phyloP scores from a whole-genome alignment of 35 echinoderm and acorn worm genomes.

The Ophioderma brevispina region DNA sequence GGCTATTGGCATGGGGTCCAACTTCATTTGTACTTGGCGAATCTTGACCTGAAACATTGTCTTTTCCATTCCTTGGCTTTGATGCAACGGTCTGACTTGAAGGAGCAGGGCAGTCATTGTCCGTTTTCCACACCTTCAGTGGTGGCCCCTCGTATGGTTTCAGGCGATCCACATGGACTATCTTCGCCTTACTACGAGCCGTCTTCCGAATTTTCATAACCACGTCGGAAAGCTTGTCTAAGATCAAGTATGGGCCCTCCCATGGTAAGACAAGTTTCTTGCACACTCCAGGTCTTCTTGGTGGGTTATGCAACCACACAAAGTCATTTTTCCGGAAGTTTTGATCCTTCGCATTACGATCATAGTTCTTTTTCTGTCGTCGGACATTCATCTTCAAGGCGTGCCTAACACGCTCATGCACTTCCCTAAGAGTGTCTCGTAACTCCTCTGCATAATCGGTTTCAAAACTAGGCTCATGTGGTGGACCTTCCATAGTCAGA shows the following conservation, averaged over 20 bases:
- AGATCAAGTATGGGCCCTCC: conserved; percentile 45
- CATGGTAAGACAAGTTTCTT: conserved; percentile 39
- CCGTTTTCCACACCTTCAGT: neutral
- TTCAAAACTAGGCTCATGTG: neutral
- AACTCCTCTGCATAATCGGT: conserved; percentile 11
- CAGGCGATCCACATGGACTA: conserved; percentile 51
- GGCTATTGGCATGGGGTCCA: too few species aligned
- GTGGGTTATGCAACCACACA: conserved; percentile 36
- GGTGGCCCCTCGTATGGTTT: conserved; percentile 36
- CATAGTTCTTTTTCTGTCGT: neutral
- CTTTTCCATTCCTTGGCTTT: too few species aligned
- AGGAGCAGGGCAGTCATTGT: neutral
- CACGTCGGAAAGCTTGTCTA: conserved; percentile 48
- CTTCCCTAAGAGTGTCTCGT: neutral
- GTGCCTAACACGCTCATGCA: neutral
- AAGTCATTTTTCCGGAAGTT: conserved; percentile 1
- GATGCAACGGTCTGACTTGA: too few species aligned
- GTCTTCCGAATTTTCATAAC: conserved; percentile 39
- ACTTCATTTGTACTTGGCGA: too few species aligned
- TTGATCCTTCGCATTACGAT: neutral
- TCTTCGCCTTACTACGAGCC: conserved; percentile 22
- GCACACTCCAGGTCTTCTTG: conserved; percentile 22
- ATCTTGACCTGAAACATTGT: too few species aligned
- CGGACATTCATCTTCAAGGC: conserved; percentile 23
- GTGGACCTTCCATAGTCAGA: conserved; percentile 1